Percentiles rank a stretch among this genome's conserved stretches.
phyloP scores from a whole-genome alignment of 2,797 vertebrate genomes.

The Sebastes kiyomatsui region DNA sequence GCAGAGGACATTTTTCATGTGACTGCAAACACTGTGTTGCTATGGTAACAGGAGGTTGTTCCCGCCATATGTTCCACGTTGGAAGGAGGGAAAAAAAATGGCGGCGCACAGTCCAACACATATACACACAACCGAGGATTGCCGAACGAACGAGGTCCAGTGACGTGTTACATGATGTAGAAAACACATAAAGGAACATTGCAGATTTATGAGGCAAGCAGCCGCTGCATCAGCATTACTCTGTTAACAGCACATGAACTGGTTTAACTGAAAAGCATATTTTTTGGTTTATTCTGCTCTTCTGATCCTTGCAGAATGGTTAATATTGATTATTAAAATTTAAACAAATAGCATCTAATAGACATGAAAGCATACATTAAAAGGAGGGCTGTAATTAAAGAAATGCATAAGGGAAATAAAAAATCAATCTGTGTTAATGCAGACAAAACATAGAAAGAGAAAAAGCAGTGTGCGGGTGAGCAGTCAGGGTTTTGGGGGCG shows the following conservation, averaged over 20 bases:
- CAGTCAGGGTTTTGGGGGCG: slow-evolving; percentile 7
- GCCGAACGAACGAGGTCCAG: background rate
- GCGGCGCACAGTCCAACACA: slow-evolving; percentile 28
- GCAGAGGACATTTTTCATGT: slow-evolving; percentile 49
- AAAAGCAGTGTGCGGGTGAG: slow-evolving; percentile 21
- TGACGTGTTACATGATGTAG: background rate
- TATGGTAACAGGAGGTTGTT: slow-evolving; percentile 70
- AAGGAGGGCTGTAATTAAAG: background rate
- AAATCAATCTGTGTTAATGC: background rate
- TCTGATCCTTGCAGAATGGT: background rate
- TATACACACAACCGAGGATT: background rate
- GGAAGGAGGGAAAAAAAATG: background rate
- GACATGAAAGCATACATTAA: background rate
- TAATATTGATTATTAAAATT: background rate
- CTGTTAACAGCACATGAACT: background rate
- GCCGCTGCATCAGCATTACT: slow-evolving; percentile 14
- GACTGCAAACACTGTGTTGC: slow-evolving; percentile 74
- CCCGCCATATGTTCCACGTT: slow-evolving; percentile 74
- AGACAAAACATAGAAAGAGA: slow-evolving; percentile 29
- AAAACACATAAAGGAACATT: background rate
- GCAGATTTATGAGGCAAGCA: slow-evolving; percentile 6
- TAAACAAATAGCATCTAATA: background rate
- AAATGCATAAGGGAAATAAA: slow-evolving; percentile 1
- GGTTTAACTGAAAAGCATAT: background rate
- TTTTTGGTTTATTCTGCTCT: background rate